phyloP scores from a whole-genome alignment of 2,888 invertebrate genomes.

The Antheraea yamamai region DNA sequence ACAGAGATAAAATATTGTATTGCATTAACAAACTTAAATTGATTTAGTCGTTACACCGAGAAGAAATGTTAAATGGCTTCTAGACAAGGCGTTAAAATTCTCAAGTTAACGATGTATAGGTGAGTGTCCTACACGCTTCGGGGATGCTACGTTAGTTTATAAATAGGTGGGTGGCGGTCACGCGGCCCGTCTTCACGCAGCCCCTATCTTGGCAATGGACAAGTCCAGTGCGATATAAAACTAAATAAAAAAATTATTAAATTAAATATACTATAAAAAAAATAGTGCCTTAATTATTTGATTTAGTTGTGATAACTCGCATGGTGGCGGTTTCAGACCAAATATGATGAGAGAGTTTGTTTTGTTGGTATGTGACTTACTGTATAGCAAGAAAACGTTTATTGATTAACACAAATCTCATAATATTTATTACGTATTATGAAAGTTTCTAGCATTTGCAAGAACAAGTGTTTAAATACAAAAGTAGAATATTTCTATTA shows the following conservation, averaged over 20 bases:
- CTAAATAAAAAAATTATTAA: constrained; percentile 22
- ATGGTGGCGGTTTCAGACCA: constrained; percentile 39
- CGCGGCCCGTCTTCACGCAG: constrained; percentile 61
- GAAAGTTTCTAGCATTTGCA: background rate
- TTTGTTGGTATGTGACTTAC: constrained; percentile 53
- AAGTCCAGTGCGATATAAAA: constrained; percentile 40
- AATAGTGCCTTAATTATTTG: constrained; percentile 29
- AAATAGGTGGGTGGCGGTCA: constrained; percentile 71
- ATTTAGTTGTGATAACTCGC: constrained; percentile 41
- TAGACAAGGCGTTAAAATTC: constrained; percentile 29
- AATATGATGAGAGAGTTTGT: constrained; percentile 61
- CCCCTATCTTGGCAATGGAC: constrained; percentile 76
- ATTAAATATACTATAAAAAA: constrained; percentile 24
- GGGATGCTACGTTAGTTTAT: constrained; percentile 70
- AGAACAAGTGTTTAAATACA: background rate
- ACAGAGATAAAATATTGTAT: background rate
- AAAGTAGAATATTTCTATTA: background rate
- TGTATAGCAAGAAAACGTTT: background rate
- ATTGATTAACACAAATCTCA: background rate
- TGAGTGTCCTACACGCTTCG: constrained; percentile 34
- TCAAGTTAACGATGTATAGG: constrained; percentile 35
- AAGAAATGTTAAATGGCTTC: constrained; percentile 26
- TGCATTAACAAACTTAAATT: background rate
- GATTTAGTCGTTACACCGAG: background rate
- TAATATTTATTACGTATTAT: background rate